These are phyloP conservation scores for Lucilia sericata DNA, from an alignment of 1,140 invertebrate species.

Conservation along the genomic window DNA sequence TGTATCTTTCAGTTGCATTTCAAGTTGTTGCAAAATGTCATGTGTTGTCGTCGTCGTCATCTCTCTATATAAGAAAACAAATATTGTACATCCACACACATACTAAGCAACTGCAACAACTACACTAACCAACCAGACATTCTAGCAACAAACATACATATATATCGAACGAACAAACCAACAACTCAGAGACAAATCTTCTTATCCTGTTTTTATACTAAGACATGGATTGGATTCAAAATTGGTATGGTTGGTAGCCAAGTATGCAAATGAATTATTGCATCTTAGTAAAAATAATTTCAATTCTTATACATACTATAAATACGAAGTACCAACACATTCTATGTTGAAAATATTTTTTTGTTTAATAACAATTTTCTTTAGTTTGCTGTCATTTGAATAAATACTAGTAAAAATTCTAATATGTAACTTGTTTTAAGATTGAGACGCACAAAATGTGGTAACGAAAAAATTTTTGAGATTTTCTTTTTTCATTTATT, in stretches of 20 bases:
- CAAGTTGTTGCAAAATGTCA: conserved; percentile 62
- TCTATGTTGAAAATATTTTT: background rate
- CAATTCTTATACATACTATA: conserved; percentile 23
- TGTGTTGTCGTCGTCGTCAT: conserved; percentile 49
- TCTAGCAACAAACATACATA: background rate
- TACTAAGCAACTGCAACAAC: background rate
- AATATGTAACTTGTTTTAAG: background rate
- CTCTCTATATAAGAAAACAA: background rate
- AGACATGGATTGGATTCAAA: background rate
- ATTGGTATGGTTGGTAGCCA: conserved; percentile 27
- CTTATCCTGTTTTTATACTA: background rate
- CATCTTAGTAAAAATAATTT: conserved; percentile 44
- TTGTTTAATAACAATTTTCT: background rate
- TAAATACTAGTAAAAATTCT: background rate
- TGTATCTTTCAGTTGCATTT: conserved; percentile 66
- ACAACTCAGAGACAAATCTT: conserved; percentile 22
- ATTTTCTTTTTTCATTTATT: background rate
- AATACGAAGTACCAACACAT: background rate
- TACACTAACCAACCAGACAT: background rate
- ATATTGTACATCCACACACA: background rate
- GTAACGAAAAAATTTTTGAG: background rate
- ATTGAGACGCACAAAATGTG: background rate
- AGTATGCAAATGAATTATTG: conserved; percentile 50
- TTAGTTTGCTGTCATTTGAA: background rate
- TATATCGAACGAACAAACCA: background rate